Percentiles rank a stretch among this genome's conserved stretches.
phyloP scores from a whole-genome alignment of 2,113 vertebrate species.

The Pelmatolapia mariae region DNA sequence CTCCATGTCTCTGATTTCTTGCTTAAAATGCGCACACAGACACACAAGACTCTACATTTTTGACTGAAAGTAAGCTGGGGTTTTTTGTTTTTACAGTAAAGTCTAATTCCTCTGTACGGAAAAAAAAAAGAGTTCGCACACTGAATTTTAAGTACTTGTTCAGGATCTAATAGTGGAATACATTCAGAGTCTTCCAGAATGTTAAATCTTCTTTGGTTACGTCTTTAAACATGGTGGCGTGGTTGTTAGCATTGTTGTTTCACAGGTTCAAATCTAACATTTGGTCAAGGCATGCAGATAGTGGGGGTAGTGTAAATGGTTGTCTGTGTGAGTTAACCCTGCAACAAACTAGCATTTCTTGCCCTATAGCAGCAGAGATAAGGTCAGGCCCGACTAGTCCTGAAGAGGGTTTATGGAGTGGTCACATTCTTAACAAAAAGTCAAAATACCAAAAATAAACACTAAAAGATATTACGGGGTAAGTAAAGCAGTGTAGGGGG shows the following conservation, averaged over 20 bases:
- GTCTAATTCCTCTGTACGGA: not conserved
- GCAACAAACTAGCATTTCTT: not conserved
- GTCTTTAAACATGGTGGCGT: fast-evolving
- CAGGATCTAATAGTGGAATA: not conserved
- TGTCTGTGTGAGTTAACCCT: not conserved
- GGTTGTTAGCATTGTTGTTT: not conserved
- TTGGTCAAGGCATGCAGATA: not conserved
- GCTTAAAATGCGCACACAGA: fast-evolving
- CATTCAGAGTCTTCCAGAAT: not conserved
- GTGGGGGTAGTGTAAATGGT: not conserved
- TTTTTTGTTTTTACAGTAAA: not conserved
- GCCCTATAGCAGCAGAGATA: not conserved
- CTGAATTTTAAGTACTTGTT: not conserved
- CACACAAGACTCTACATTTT: not conserved
- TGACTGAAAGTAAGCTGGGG: not conserved
- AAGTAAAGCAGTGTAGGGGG: not conserved
- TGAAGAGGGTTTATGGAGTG: not conserved
- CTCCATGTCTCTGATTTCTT: not conserved
- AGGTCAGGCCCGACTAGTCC: not conserved
- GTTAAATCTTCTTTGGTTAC: not conserved
- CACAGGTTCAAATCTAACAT: not conserved
- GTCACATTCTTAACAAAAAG: not conserved
- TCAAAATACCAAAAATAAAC: not conserved
- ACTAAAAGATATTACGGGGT: not conserved
- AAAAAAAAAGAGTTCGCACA: not conserved